phyloP scores from a whole-genome alignment of 2,797 vertebrate genomes.

The Molossus molossus region DNA sequence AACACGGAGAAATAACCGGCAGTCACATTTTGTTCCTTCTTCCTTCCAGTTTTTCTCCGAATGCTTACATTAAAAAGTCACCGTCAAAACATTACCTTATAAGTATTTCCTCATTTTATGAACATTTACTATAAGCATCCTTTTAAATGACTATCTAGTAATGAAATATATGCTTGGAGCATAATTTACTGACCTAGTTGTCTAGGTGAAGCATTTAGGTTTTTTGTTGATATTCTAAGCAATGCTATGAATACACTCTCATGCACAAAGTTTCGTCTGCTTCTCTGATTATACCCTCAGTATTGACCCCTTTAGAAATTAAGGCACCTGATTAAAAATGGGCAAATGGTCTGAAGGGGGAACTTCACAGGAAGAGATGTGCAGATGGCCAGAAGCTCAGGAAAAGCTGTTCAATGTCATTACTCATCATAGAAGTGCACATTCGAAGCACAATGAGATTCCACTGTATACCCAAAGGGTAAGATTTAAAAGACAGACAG shows the following conservation, averaged over 20 bases:
- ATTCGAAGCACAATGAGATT: neutral
- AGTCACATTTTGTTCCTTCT: neutral
- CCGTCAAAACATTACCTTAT: neutral
- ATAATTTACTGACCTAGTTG: neutral
- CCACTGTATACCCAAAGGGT: neutral
- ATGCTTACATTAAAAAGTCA: constrained; percentile 28
- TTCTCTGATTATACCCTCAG: neutral
- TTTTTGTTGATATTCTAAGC: neutral
- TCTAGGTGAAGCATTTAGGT: neutral
- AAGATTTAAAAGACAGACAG: neutral
- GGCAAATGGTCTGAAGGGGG: neutral
- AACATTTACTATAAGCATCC: constrained; percentile 38
- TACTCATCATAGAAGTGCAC: neutral
- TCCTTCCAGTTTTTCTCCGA: constrained; percentile 23
- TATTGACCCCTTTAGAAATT: constrained; percentile 39
- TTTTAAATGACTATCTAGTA: constrained; percentile 23
- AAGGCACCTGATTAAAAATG: neutral
- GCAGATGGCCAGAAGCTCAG: neutral
- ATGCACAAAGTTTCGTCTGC: neutral
- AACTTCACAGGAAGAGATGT: neutral
- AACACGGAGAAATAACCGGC: constrained; percentile 49
- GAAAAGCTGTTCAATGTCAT: neutral
- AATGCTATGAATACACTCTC: neutral
- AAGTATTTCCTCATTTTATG: constrained; percentile 12
- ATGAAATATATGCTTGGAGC: neutral